Conservation (phyloP, 2,888 invertebrate genomes). For the Strigamia transsilvanica region DNA sequence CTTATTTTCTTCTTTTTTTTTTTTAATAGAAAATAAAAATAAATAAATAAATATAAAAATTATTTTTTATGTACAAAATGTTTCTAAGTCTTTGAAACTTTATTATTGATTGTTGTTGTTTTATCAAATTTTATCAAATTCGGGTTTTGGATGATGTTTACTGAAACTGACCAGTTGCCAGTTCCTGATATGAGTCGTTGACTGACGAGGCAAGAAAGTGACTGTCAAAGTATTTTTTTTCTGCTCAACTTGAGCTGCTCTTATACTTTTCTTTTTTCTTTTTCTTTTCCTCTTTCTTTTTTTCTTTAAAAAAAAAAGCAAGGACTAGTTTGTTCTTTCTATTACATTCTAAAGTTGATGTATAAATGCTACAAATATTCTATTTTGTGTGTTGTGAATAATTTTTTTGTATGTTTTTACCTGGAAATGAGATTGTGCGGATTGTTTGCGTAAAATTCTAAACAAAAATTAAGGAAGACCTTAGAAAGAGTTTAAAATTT, state of each 20-base stretch:
- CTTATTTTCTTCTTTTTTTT: not conserved
- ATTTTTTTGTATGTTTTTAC: not conserved
- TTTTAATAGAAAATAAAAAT: not conserved
- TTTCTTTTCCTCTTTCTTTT: not conserved
- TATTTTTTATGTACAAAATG: not conserved
- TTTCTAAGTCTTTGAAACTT: not conserved
- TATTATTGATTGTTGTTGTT: slow-evolving; percentile 39
- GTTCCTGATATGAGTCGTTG: slow-evolving; percentile 40
- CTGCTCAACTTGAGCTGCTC: slow-evolving; percentile 29
- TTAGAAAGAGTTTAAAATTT: not conserved
- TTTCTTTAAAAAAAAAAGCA: not conserved
- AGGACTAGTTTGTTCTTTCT: not conserved
- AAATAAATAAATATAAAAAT: not conserved
- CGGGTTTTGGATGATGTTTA: not conserved
- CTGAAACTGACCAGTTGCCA: slow-evolving; percentile 41
- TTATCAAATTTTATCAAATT: slow-evolving; percentile 43
- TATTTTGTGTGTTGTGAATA: not conserved
- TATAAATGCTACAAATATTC: not conserved
- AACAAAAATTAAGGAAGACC: not conserved
- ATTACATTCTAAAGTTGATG: slow-evolving; percentile 1
- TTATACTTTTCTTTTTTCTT: not conserved
- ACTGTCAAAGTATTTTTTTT: slow-evolving; percentile 27
- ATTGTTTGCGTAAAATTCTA: not conserved
- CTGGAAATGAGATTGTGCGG: not conserved
- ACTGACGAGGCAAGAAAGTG: slow-evolving; percentile 49